A percentile compares a stretch with the other conserved stretches of the same genome.
Evolutionary conservation across 2,113 vertebrate genomes (phyloP).

Genomic region (Dolichallabes microphthalmus): DNA sequence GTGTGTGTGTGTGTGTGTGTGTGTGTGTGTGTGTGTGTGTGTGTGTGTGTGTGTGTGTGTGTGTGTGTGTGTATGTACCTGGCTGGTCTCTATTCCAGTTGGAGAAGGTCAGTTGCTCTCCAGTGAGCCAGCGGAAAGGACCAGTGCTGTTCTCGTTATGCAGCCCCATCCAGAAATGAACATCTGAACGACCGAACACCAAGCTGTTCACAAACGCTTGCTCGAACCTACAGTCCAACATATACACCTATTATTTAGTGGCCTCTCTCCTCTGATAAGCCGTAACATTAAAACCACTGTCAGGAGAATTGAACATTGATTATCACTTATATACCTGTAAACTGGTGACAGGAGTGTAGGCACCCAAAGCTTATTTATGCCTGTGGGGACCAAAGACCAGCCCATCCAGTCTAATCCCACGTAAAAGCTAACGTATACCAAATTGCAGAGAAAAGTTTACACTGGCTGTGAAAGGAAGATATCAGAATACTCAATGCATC

Average conservation of each 20-base stretch:
- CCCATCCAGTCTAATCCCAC: no score
- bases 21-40: no score
- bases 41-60: conserved; percentile 7
- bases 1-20: conserved; percentile 26
- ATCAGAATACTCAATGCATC: no score
- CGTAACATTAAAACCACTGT: no score
- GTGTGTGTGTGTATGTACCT: conserved; percentile 65
- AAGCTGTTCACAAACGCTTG: conserved; percentile 93
- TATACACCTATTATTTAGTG: conserved; percentile 9
- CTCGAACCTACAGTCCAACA: conserved; percentile 79
- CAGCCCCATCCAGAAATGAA: conserved; percentile 88
- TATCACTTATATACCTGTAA: no score
- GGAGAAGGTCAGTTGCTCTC: conserved; percentile 84
- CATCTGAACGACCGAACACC: conserved; percentile 81
- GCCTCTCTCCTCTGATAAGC: background rate
- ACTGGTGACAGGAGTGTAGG: no score
- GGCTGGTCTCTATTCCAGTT: conserved; percentile 96
- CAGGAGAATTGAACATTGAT: no score
- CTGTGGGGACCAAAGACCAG: no score
- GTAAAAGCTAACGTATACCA: no score
- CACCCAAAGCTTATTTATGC: no score
- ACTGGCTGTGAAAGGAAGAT: no score
- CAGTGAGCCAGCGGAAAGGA: conserved; percentile 84
- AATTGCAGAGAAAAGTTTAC: no score
- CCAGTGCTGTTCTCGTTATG: conserved; percentile 77